Evolutionary conservation across 2,797 vertebrate species (phyloP).

Genomic region (Emys orbicularis): DNA sequence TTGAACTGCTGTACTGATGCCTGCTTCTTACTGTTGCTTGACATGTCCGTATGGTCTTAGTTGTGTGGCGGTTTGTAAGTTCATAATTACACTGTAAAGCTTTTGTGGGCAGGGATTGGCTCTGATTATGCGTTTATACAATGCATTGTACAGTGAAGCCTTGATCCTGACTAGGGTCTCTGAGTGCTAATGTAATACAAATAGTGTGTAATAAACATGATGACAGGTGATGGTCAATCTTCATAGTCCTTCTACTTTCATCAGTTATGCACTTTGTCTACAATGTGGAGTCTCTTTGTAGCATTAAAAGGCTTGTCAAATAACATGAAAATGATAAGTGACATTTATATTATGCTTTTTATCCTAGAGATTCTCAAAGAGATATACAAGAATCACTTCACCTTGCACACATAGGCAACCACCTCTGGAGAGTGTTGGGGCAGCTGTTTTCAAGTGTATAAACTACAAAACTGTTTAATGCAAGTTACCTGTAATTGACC

Average conservation of each 20-base stretch:
- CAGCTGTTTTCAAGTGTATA: not conserved
- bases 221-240: not conserved
- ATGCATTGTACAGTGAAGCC: slow-evolving; percentile 21
- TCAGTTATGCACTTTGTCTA: not conserved
- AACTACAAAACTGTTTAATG: not conserved
- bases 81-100: slow-evolving; percentile 23
- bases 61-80: slow-evolving; percentile 9
- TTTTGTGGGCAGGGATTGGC: not conserved
- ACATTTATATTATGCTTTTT: not conserved
- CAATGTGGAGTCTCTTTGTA: not conserved
- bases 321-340: not conserved
- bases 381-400: not conserved
- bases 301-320: not conserved
- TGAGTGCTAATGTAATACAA: not conserved
- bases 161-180: slow-evolving; percentile 12
- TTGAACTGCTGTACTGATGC: not conserved
- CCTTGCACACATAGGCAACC: fast-evolving
- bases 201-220: not conserved
- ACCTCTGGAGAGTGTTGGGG: not conserved
- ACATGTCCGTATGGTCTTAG: slow-evolving; percentile 21
- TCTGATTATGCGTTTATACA: not conserved
- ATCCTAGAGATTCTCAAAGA: not conserved
- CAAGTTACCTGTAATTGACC: not conserved
- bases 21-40: slow-evolving; percentile 3
- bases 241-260: not conserved